Evolutionary conservation across 2,888 invertebrate genomes (phyloP), one percentile per base, ranked within the genome.

Genomic region (Dyspetes luteomarginatus): DNA sequence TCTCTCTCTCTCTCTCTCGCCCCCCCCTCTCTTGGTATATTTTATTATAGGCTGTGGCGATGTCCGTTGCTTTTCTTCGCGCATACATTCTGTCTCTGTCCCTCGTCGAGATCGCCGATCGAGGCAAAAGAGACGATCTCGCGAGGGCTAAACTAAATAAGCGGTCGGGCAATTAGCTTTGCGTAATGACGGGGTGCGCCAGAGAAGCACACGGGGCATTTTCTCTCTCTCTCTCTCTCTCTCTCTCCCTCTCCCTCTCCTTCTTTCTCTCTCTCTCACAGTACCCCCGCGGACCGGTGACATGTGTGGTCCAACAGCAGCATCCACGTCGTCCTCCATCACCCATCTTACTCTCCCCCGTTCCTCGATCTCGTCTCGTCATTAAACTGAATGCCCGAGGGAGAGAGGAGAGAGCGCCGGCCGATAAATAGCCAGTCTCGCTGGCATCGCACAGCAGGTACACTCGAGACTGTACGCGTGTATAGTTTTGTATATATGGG

Each of bases 131-230:
- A 67, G 73, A 71, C 78, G 76, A 60, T 72, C 62, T 76, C 67
- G 81, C 72, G 52, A 69, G 71, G 81, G 67, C 80, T 84, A 84
- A 81, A 78, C 85, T 84, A 84, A 85, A 85, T 85, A 85, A 85
- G 83, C 82, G 82, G 68, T 69, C 60, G 71, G 78, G 84, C 84
- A 85, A 85, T 85, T 85, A 85, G 85, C 84, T 82, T 62, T 71
- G 82, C 78, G 81, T 85, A 85, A 85, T 83, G 81, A 84, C 74
- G 80, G 83, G 82, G 81, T 85, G 79, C 82, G 80, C 64, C 75
- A 68, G 60, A 65, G 43, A 67, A 64, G 45, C 69, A 58, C 67
- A 68, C 60, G 68, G 28, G 19, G 55, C 65, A 64, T 48, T 56
- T 43, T 28, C 62, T 76, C 15, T 64, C 50, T 52, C 3, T 58